Evolutionary conservation across 2,888 invertebrate species (phyloP).

Genomic region (Cosmia pyralina): DNA sequence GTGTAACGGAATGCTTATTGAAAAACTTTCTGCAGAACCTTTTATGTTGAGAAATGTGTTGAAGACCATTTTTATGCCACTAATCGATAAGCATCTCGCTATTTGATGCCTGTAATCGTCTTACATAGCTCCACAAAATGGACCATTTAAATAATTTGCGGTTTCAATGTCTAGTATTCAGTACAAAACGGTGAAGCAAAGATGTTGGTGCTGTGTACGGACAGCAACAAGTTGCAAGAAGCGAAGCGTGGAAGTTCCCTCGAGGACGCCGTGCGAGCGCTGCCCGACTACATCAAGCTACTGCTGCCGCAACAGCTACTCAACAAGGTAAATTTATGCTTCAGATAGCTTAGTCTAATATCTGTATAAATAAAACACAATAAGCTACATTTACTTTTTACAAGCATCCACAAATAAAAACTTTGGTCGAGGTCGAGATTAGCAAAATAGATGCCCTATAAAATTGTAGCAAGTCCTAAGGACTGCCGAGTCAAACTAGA

Average conservation of each 20-base stretch:
- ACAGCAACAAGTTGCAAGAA: slow-evolving; percentile 83
- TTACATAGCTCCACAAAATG: neutral
- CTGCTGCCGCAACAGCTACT: slow-evolving; percentile 83
- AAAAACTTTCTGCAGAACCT: no score
- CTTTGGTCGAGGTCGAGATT: no score
- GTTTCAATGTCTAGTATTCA: slow-evolving; percentile 78
- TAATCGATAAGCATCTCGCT: no score
- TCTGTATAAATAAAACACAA: neutral
- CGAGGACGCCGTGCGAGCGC: slow-evolving; percentile 85
- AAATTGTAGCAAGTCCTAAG: neutral
- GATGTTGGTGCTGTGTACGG: slow-evolving; percentile 85
- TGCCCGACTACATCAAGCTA: slow-evolving; percentile 87
- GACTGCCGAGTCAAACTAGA: neutral
- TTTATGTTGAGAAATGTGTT: no score
- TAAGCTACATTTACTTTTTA: neutral
- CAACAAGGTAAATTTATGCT: slow-evolving; percentile 76
- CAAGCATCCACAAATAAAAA: neutral
- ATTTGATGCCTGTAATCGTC: no score
- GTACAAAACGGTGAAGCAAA: slow-evolving; percentile 88
- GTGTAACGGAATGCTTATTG: no score
- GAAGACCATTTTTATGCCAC: no score
- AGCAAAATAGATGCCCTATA: neutral
- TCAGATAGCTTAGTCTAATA: no score
- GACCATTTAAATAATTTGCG: neutral
- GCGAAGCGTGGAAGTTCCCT: slow-evolving; percentile 79